A percentile compares a stretch with the other conserved stretches of the same genome.
phyloP scores from a whole-genome alignment of 2,797 vertebrate genomes.

The Gymnothorax reevesii region DNA sequence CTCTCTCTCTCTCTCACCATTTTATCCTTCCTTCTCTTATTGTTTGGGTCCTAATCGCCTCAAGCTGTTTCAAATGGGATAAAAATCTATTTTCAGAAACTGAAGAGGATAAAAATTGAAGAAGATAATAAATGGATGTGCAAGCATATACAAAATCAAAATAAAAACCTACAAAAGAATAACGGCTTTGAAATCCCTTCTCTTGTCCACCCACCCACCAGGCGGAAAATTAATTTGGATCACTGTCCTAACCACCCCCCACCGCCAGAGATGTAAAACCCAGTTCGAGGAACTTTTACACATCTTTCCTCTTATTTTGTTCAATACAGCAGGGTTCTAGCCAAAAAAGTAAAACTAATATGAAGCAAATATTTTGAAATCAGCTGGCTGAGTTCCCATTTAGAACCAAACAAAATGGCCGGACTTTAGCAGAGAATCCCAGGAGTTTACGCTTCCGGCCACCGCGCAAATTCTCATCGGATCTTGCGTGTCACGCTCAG shows the following conservation, averaged over 20 bases:
- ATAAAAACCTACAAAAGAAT: constrained; percentile 3
- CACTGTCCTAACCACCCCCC: constrained; percentile 29
- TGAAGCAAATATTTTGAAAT: no score
- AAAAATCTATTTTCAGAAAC: neutral
- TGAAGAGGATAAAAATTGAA: no score
- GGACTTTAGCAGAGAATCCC: no score
- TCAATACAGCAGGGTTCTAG: no score
- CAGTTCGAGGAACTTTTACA: no score
- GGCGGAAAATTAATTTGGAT: neutral
- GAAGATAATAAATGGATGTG: neutral
- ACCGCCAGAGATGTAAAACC: neutral
- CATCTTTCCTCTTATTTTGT: no score
- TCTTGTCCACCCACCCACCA: neutral
- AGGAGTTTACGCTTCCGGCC: constrained; percentile 22
- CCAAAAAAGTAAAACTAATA: no score
- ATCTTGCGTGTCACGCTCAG: constrained; percentile 43
- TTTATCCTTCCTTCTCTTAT: neutral
- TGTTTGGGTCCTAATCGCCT: neutral
- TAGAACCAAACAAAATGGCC: no score
- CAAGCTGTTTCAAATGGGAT: neutral
- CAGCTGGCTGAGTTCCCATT: no score
- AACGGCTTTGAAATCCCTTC: constrained; percentile 19
- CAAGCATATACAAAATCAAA: neutral
- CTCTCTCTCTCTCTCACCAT: constrained; percentile 19
- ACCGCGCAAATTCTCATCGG: neutral